These are phyloP conservation scores for Cristatella mucedo DNA, from an alignment of 2,888 invertebrate species.

Conservation along the genomic window DNA sequence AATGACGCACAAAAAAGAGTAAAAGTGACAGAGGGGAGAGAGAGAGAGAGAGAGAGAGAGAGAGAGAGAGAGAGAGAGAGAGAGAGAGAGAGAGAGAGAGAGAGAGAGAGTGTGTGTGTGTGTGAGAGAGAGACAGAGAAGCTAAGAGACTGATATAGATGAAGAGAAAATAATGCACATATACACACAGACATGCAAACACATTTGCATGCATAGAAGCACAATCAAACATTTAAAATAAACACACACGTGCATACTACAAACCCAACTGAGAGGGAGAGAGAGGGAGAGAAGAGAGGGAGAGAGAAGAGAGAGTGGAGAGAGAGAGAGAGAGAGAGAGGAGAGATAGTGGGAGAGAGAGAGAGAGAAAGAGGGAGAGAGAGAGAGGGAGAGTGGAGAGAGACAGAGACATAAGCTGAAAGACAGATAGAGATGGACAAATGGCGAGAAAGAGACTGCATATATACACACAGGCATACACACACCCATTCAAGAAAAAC, in stretches of 20 bases:
- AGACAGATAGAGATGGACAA: conserved; percentile 3
- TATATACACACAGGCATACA: neutral
- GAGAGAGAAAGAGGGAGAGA: conserved; percentile 4
- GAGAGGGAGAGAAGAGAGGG: neutral
- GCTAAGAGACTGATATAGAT: too few species aligned
- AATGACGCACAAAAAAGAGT: too few species aligned
- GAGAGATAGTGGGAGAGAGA: conserved; percentile 5
- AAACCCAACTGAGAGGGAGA: neutral
- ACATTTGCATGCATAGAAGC: neutral
- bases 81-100: too few species aligned
- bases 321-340: conserved; percentile 7
- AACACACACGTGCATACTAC: neutral
- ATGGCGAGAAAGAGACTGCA: neutral
- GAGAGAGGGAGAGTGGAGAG: neutral
- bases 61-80: too few species aligned
- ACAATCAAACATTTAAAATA: too few species aligned
- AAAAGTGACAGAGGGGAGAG: too few species aligned
- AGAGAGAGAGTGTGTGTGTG: too few species aligned
- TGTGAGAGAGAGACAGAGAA: too few species aligned
- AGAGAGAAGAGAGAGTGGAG: neutral
- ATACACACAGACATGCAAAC: too few species aligned
- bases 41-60: too few species aligned
- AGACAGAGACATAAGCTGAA: neutral
- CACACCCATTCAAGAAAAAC: neutral
- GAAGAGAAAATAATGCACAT: too few species aligned